A percentile compares a stretch with the other conserved stretches of the same genome.
These are phyloP conservation scores for Macroglossus sobrinus DNA, from an alignment of 2,113 vertebrate genomes.

Conservation along the genomic window DNA sequence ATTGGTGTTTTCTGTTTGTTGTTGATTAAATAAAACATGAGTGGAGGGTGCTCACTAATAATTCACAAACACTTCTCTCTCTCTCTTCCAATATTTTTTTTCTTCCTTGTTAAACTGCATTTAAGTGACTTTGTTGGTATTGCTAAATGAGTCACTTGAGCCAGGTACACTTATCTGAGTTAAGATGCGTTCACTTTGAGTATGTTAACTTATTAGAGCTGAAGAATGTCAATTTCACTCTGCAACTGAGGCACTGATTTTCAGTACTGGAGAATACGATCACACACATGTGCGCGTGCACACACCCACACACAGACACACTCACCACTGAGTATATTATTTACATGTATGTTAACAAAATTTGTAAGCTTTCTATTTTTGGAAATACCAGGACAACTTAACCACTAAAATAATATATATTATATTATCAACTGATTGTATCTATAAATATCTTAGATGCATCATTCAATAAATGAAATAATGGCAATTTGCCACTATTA, in stretches of 20 bases:
- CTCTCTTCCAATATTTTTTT: background rate
- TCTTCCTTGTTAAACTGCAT: background rate
- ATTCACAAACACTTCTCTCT: background rate
- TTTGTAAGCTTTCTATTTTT: background rate
- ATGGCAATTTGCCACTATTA: conserved; percentile 18
- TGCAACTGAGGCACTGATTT: background rate
- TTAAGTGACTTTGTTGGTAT: background rate
- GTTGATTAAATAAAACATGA: background rate
- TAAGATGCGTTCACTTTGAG: background rate
- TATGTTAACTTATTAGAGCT: background rate
- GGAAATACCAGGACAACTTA: background rate
- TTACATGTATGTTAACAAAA: background rate
- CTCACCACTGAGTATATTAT: background rate
- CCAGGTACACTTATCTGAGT: background rate
- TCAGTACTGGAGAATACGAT: background rate
- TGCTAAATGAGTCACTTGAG: background rate
- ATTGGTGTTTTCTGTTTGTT: background rate
- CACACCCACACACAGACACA: background rate
- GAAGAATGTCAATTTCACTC: background rate
- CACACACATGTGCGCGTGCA: no score
- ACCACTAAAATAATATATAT: background rate
- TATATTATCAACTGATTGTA: background rate
- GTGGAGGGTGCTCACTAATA: background rate
- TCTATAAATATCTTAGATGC: background rate
- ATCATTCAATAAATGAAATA: conserved; percentile 23